Base-by-base conservation (phyloP, 2,888 invertebrate species). In the Apodemia zela region DNA sequence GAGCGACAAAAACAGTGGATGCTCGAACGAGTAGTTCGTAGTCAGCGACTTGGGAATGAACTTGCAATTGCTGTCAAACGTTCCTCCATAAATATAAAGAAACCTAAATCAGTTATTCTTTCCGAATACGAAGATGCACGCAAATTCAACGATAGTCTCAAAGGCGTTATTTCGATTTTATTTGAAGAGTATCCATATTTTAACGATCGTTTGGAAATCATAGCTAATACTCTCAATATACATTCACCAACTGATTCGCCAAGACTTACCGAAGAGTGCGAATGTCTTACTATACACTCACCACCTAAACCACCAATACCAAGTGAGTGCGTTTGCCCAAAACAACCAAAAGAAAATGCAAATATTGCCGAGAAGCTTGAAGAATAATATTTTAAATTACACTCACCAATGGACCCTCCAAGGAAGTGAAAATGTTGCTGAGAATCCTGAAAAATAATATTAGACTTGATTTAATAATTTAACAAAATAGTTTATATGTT, bases 21-120 rank as follows among this genome's bases (percentile, higher is more conserved):
- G 7, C 73, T 93, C 45, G 93, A 93, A 68, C 87, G 85, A 59
- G 93, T 96, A 21, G 93, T 96, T 0, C 93, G 95, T 60, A 93
- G 94, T 71, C 97, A 97, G 78, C 93, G 94, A 38, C 94, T 95
- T 67, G 93, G 94, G 38, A 93, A 89, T 68, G 93, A 95, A 71
- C 93, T 95, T 63, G 74, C 85, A 0, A 89, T 89, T 3, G 85
- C 94, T 0, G 77, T 91, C 1, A 92, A 92, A 65, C 82, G 87
- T 18, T 18, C 17, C 10, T 82, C 84, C 0, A 68, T 90, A 1
- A 80, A 78, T 49, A 75, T 84, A 1, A 80, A 73, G 66, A 90
- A 87, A 59, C 86, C 92, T 0, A 93, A 94, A 65, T 71, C 85
- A 0, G 72, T 87, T 1, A 79, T 95, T 8, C 82, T 93, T 3